Evolutionary conservation across 64 coral and sea anemone species (phyloP).

Genomic region (Pachyseris speciosa): DNA sequence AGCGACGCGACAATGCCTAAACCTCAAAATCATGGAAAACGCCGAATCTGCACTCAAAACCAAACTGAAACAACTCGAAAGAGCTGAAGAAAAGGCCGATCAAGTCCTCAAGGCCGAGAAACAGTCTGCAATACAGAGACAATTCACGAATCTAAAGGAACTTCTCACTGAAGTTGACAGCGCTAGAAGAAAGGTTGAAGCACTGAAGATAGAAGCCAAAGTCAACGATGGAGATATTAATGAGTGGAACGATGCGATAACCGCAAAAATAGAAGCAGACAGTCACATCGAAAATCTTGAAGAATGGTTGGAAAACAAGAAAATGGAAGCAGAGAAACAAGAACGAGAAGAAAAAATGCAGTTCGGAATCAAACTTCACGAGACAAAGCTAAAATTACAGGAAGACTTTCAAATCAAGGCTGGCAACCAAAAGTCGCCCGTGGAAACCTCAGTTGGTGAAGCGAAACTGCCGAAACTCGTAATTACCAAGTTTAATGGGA

Average conservation of each 20-base stretch:
- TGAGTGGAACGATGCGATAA: no score
- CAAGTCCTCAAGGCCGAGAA: no score
- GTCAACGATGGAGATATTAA: no score
- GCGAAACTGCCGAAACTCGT: constrained; percentile 15
- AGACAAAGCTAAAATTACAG: constrained; percentile 55
- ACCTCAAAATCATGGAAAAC: neutral
- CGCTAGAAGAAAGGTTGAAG: no score
- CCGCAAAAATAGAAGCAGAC: no score
- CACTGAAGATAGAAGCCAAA: no score
- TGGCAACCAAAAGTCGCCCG: neutral
- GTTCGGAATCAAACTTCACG: constrained; percentile 65
- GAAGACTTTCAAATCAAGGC: constrained; percentile 3
- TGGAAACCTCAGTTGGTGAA: neutral
- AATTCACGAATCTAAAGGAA: no score
- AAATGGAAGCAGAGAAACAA: neutral
- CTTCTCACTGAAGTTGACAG: no score
- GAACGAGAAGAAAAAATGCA: constrained; percentile 52
- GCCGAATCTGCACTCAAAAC: neutral
- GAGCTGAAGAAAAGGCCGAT: no score
- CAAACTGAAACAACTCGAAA: constrained; percentile 37
- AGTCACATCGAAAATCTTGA: no score
- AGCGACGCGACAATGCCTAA: neutral
- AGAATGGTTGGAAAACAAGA: constrained; percentile 8
- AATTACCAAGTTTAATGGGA: neutral
- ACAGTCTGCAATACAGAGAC: no score